phyloP scores from a whole-genome alignment of 2,113 vertebrate genomes.

The Dromiciops gliroides region DNA sequence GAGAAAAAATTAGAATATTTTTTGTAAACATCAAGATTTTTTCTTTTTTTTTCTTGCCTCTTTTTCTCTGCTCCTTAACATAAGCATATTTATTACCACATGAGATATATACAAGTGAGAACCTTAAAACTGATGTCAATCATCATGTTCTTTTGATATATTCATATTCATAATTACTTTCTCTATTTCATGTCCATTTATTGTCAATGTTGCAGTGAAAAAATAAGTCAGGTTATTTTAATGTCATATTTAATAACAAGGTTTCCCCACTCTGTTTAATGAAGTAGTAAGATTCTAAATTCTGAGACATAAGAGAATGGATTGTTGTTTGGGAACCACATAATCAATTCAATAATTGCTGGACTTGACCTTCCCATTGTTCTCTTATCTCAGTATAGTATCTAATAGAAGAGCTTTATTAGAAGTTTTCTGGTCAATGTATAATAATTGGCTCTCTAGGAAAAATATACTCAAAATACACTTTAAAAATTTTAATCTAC shows the following conservation, averaged over 20 bases:
- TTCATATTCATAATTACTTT: slow-evolving; percentile 20
- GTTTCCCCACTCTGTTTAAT: too few species aligned
- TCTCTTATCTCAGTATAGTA: background rate
- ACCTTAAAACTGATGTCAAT: background rate
- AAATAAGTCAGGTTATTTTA: background rate
- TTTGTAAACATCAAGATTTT: slow-evolving; percentile 22
- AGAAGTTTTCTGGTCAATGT: background rate
- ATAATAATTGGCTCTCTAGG: too few species aligned
- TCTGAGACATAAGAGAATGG: background rate
- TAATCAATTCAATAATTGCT: slow-evolving; percentile 12
- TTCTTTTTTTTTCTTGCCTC: background rate
- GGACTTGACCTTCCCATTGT: background rate
- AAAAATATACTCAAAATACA: too few species aligned
- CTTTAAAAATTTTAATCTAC: too few species aligned
- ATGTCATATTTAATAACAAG: too few species aligned
- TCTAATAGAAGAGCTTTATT: slow-evolving; percentile 12
- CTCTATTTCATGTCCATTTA: background rate
- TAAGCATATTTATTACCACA: background rate
- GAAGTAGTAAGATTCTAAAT: background rate
- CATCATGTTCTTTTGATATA: slow-evolving; percentile 14
- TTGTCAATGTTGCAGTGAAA: background rate
- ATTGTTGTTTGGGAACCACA: background rate
- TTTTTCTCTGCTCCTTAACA: background rate
- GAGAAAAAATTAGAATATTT: background rate
- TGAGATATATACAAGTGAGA: background rate